phyloP scores from a whole-genome alignment of 2,888 invertebrate species.

The Drosophila flavopinicola region DNA sequence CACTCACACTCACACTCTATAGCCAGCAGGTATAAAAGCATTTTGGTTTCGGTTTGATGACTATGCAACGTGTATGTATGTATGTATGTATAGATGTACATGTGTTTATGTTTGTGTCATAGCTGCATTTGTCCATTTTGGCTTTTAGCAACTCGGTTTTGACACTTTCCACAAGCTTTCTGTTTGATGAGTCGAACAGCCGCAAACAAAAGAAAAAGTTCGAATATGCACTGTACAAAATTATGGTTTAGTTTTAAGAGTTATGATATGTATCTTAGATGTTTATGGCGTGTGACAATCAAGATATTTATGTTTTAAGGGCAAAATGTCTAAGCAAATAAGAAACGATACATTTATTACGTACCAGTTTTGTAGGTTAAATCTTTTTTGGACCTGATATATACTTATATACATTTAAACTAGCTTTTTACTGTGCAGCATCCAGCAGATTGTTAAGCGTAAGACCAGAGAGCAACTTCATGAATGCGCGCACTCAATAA shows the following conservation, averaged over 20 bases:
- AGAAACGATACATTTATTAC: too few species aligned
- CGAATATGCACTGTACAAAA: too few species aligned
- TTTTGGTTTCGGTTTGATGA: conserved; percentile 65
- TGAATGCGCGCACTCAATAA: conserved; percentile 55
- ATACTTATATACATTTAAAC: too few species aligned
- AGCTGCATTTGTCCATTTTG: conserved; percentile 40
- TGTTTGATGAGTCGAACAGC: conserved; percentile 12
- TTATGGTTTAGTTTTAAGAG: too few species aligned
- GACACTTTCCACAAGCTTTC: conserved; percentile 31
- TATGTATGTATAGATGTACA: conserved; percentile 5
- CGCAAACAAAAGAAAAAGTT: conserved; percentile 2
- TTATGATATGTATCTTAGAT: too few species aligned
- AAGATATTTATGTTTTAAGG: too few species aligned
- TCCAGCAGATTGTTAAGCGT: conserved; percentile 25
- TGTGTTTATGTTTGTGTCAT: conserved; percentile 22
- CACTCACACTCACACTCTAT: background rate
- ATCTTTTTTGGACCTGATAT: too few species aligned
- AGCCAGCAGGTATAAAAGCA: conserved; percentile 67
- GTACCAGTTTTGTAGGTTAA: too few species aligned
- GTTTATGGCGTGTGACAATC: too few species aligned
- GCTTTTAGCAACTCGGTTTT: conserved; percentile 49
- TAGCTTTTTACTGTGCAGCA: too few species aligned
- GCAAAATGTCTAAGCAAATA: too few species aligned
- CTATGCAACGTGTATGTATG: conserved; percentile 14
- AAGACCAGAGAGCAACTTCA: conserved; percentile 32